These are phyloP conservation scores for Drosophila busckii DNA, from an alignment of 1,140 invertebrate species.

Conservation along the genomic window DNA sequence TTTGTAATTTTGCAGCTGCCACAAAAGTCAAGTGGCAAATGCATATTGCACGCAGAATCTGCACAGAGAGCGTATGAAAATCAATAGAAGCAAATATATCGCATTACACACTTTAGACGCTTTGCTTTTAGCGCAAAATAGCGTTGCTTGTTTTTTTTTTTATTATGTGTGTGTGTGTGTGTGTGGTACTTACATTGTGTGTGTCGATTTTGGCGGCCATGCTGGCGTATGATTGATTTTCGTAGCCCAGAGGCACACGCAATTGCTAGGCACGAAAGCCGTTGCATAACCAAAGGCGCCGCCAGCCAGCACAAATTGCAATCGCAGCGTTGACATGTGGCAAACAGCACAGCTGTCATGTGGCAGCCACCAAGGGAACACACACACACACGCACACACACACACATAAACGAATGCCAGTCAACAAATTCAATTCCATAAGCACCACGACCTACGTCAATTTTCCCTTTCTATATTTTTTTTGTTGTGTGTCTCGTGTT, in stretches of 20 bases:
- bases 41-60: constrained; percentile 44
- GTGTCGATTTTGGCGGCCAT: constrained; percentile 51
- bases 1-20: constrained; percentile 12
- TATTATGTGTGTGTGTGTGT: constrained; percentile 4
- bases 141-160: constrained; percentile 2
- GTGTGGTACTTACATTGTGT: constrained; percentile 29
- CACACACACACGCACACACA: no score
- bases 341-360: constrained; percentile 46
- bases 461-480: constrained; percentile 25
- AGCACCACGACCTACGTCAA: constrained; percentile 41
- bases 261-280: constrained; percentile 36
- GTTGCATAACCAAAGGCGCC: constrained; percentile 60
- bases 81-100: constrained; percentile 74
- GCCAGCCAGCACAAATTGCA: constrained; percentile 25
- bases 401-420: constrained; percentile 40
- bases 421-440: constrained; percentile 72
- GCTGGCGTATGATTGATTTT: constrained; percentile 68
- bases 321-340: constrained; percentile 54
- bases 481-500: no score
- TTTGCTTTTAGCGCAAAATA: constrained; percentile 46
- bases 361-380: no score
- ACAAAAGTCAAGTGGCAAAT: constrained; percentile 47
- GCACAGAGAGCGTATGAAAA: constrained; percentile 42
- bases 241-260: background rate
- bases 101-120: constrained; percentile 52